These are phyloP conservation scores for Anolis sagrei DNA, from an alignment of 2,113 vertebrate species.

Conservation along the genomic window DNA sequence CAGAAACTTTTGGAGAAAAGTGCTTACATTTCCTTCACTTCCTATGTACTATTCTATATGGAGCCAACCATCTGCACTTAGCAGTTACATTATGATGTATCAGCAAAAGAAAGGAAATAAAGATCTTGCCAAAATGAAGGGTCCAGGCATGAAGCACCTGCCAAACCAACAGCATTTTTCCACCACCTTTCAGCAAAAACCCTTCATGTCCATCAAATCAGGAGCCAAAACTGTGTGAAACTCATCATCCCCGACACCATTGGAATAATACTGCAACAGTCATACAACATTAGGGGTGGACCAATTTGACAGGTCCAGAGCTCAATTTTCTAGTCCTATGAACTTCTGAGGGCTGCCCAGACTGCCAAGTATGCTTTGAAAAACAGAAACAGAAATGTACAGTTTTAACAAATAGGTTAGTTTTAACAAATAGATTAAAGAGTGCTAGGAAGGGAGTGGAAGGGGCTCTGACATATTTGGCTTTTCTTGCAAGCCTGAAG, in stretches of 20 bases:
- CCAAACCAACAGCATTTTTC: not conserved
- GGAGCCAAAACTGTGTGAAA: not conserved
- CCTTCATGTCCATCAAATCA: not conserved
- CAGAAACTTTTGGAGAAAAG: not conserved
- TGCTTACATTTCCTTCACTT: constrained; percentile 7
- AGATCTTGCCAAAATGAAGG: not conserved
- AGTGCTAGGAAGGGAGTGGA: too few relatives aligned
- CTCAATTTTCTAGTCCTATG: too few relatives aligned
- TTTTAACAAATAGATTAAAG: too few relatives aligned
- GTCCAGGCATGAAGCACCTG: constrained; percentile 5
- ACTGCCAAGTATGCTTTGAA: too few relatives aligned
- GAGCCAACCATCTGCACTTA: not conserved
- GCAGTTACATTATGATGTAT: not conserved
- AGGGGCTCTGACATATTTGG: too few relatives aligned
- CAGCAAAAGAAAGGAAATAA: not conserved
- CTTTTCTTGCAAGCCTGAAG: too few relatives aligned
- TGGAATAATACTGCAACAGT: not conserved
- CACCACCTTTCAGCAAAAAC: not conserved
- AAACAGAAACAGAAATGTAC: too few relatives aligned
- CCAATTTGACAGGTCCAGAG: too few relatives aligned
- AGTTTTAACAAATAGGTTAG: too few relatives aligned
- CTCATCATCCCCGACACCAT: not conserved
- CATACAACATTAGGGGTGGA: not conserved
- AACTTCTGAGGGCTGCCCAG: too few relatives aligned
- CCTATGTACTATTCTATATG: not conserved